Base-by-base conservation (phyloP, 2,888 invertebrate species). In the Merodon equestris region DNA sequence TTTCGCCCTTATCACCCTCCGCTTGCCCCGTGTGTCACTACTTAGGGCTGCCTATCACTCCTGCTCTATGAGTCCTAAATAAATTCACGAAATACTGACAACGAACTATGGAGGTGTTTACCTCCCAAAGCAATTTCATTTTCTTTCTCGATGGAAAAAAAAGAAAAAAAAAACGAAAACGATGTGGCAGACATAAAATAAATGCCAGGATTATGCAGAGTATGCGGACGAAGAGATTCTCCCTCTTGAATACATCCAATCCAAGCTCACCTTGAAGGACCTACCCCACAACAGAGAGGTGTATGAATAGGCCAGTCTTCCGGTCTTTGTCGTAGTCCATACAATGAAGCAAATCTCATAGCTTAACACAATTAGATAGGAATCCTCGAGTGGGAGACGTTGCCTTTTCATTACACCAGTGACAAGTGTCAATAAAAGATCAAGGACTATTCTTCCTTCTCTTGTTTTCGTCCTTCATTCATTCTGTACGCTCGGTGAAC, bases 281-380 rank as follows among this genome's bases (percentile, higher is more conserved):
- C 0, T 36, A 3, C 15, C 48, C 12, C 10, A 18, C 14, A 34
- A 19, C 19, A 10, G 12, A 13, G 19, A 53, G 45, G 27, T 51
- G 68, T 60, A 45, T 45, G 18, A 12, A 27, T 27, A 27, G 36
- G 18, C 17, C 42, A 17, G 19, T 36, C 67, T 58, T 53, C 17
- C 42, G 13, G 19, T 44, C 67, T 64, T 58, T 50, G 61, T 58
- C 57, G 68, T n/a, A 7, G 67, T 73, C 61, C 73, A 68, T 73
- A 73, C 63, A 73, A 73, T 67, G 42, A 53, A 10, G 61, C 51
- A 63, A 27, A 77, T 53, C 67, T 73, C 38, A 45, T 36, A 68
- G 73, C 68, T 79, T 58, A 73, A 79, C 60, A 74, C 74, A 79
- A 79, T 79, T 74, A 74, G 68, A 60, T 74, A 58, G 57, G 54